Conservation (phyloP, 2,888 invertebrate species). For the Oligia fasciuncula region DNA sequence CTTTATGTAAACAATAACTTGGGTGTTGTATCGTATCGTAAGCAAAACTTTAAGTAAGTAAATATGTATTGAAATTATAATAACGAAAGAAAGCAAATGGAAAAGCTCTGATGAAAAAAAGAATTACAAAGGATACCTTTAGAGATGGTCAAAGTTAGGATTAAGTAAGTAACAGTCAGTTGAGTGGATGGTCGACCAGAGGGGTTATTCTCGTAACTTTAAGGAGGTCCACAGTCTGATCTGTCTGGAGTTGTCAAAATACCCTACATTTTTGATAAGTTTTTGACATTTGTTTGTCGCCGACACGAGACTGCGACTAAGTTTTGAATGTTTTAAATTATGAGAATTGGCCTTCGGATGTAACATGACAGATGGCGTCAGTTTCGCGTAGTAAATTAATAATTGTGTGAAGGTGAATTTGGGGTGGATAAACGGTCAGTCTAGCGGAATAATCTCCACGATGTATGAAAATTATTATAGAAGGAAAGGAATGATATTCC, state of each 20-base stretch:
- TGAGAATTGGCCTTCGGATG: not conserved
- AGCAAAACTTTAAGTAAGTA: not conserved
- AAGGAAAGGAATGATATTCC: not conserved
- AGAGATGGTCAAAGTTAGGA: constrained; percentile 4
- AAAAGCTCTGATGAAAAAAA: not conserved
- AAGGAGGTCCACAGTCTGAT: too few relatives aligned
- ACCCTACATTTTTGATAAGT: too few relatives aligned
- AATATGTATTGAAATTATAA: not conserved
- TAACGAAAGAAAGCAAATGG: not conserved
- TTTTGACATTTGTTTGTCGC: too few relatives aligned
- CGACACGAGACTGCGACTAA: too few relatives aligned
- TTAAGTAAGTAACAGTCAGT: constrained; percentile 25
- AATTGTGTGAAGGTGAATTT: constrained; percentile 27
- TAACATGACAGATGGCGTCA: constrained; percentile 16
- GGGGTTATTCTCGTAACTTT: too few relatives aligned
- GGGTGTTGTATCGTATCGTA: not conserved
- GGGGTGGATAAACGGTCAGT: not conserved
- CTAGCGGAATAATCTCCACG: not conserved
- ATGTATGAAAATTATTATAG: constrained; percentile 4
- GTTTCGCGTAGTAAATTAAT: constrained; percentile 26
- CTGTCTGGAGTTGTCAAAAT: too few relatives aligned
- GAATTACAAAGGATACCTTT: too few relatives aligned
- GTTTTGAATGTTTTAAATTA: too few relatives aligned
- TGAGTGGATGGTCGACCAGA: constrained; percentile 1
- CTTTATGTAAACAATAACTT: constrained; percentile 54